Evolutionary conservation across 2,113 vertebrate genomes (phyloP), one percentile per base, ranked within the genome.

Genomic region (Limanda limanda): DNA sequence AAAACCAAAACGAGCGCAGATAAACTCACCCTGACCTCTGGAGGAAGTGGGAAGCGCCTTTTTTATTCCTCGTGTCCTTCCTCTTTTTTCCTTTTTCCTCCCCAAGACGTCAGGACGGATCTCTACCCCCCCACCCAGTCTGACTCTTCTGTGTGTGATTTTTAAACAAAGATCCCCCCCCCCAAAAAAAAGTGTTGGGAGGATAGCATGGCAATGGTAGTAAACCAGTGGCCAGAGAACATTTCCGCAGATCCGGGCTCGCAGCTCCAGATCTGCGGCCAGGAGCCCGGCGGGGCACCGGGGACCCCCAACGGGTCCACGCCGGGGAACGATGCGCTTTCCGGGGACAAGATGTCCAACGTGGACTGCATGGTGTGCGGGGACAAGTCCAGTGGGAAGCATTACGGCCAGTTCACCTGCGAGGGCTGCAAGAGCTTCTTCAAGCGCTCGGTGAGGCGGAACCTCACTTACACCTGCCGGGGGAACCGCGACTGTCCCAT

Each of bases 351-450:
- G 86, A 91, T 95, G 21, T 92, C 94, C 71, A 94, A 95, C 73
- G 94, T 95, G 92, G 95, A 96, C 91, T 96, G 96, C 91, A 94
- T 95, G 95, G 95, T 96, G 86, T 96, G 95, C 83, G 95, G 95
- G 68, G 95, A 96, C 94, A 96, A 95, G 85, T 96, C 96, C 65
- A 96, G 96, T 58, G 95, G 96, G 69, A 96, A 96, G 79, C 96
- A 96, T 79, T 96, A 96, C 85, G 96, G 96, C 1, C 96, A 96
- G 90, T 94, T 95, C 89, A 96, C 95, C 76, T 96, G 96, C 84
- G 96, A 96, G 88, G 96, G 96, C 71, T 96, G 96, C 94, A 96
- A 96, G 79, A 96, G 96, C 93, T 96, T 96, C 92, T 96, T 96
- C 83, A 96, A 96, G 84, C 95, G 96, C 67, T 96, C 95, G 2